Percentiles rank a stretch among this genome's conserved stretches.
phyloP scores from a whole-genome alignment of 2,888 invertebrate species.

The Acrocyrtus sp. region DNA sequence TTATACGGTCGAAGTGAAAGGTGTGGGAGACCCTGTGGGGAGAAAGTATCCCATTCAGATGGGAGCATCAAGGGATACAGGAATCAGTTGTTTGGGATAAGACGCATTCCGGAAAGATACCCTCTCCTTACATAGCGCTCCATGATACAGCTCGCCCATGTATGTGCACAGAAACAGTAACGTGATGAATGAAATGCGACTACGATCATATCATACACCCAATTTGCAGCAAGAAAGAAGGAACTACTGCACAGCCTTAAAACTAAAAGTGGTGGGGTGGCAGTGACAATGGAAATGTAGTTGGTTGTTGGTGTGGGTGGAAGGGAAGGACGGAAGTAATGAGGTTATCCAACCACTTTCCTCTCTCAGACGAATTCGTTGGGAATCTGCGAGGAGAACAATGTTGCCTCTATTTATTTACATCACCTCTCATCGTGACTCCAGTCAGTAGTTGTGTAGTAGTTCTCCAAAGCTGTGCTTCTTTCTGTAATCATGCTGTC shows the following conservation, averaged over 20 bases:
- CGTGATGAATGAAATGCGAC: too few relatives aligned
- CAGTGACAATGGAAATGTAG: not conserved
- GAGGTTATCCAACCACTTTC: slow-evolving; percentile 17
- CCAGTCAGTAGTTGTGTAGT: slow-evolving; percentile 24
- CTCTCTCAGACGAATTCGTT: slow-evolving; percentile 13
- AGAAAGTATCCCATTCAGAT: slow-evolving; percentile 32
- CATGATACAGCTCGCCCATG: too few relatives aligned
- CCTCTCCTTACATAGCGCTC: too few relatives aligned
- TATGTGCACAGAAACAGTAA: too few relatives aligned
- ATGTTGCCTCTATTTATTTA: too few relatives aligned
- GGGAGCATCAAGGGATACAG: slow-evolving; percentile 26
- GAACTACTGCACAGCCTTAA: too few relatives aligned
- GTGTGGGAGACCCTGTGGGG: slow-evolving; percentile 21
- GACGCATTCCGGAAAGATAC: too few relatives aligned
- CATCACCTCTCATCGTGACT: slow-evolving; percentile 25
- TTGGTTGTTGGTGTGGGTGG: not conserved
- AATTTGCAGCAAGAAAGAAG: too few relatives aligned
- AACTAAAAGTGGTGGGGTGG: too few relatives aligned
- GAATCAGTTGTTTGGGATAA: too few relatives aligned
- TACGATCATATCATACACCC: too few relatives aligned
- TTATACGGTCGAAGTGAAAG: slow-evolving; percentile 17
- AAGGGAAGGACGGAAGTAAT: not conserved
- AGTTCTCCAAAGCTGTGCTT: not conserved
- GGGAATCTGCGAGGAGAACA: too few relatives aligned
- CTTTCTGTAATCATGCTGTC: slow-evolving; percentile 25